Conservation (phyloP, 2,113 vertebrate genomes). For the Catharus fuscescens region DNA sequence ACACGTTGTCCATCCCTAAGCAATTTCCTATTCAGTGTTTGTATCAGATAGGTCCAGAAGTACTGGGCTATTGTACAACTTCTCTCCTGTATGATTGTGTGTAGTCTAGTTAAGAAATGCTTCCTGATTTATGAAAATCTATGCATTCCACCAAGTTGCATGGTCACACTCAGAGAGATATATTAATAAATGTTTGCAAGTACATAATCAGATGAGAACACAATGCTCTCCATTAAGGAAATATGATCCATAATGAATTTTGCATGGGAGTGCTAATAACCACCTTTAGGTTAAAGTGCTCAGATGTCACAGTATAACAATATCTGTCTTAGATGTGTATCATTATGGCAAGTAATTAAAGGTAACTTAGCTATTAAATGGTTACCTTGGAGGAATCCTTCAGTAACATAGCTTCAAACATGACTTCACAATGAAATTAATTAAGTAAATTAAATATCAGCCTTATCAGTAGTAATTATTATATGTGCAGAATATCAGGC, state of each 20-base stretch:
- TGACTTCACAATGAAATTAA: constrained; percentile 27
- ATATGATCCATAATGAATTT: constrained; percentile 32
- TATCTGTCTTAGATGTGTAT: constrained; percentile 44
- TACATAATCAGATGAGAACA: constrained; percentile 6
- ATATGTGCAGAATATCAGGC: neutral
- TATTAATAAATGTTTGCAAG: neutral
- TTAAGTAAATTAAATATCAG: constrained; percentile 22
- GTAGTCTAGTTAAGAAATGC: neutral
- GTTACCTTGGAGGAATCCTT: constrained; percentile 46
- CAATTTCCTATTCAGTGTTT: neutral
- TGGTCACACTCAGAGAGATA: neutral
- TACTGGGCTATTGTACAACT: neutral
- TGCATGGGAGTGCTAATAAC: constrained; percentile 31
- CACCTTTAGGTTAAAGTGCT: constrained; percentile 51
- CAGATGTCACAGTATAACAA: constrained; percentile 25
- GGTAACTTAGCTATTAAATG: constrained; percentile 44
- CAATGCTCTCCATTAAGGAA: constrained; percentile 40
- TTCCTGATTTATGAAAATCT: neutral
- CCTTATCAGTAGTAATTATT: neutral
- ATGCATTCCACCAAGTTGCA: neutral
- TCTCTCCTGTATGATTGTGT: neutral
- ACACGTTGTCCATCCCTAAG: neutral
- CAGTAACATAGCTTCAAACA: constrained; percentile 12
- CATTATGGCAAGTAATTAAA: constrained; percentile 56
- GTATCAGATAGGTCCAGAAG: neutral